Evolutionary conservation across 2,113 vertebrate genomes (phyloP).

Genomic region (Mus spicilegus): DNA sequence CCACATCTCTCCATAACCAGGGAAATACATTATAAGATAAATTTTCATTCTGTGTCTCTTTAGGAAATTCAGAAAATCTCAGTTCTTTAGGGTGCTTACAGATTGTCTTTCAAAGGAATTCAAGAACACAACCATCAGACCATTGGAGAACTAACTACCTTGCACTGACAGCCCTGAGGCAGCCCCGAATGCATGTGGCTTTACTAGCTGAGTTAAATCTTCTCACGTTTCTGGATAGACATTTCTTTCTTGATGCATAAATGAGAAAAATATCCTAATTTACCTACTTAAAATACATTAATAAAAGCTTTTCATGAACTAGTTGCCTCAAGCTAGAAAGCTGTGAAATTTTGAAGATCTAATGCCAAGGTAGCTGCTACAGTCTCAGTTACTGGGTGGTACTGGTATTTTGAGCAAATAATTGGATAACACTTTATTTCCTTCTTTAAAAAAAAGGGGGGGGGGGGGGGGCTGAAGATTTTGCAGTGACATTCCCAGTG

Average conservation of each 20-base stretch:
- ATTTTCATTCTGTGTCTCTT: background rate
- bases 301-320: slow-evolving; percentile 49
- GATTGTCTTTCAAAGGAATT: background rate
- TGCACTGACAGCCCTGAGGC: background rate
- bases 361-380: background rate
- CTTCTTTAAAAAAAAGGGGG: background rate
- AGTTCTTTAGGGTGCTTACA: background rate
- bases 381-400: slow-evolving; percentile 46
- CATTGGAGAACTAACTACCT: background rate
- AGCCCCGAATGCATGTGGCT: background rate
- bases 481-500: slow-evolving; percentile 56
- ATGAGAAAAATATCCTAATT: slow-evolving; percentile 45
- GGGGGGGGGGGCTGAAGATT: background rate
- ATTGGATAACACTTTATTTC: slow-evolving; percentile 69
- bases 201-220: slow-evolving; percentile 31
- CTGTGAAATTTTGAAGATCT: slow-evolving; percentile 39
- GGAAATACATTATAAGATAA: background rate
- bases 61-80: background rate
- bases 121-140: background rate
- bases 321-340: background rate
- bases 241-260: slow-evolving; percentile 38
- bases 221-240: background rate
- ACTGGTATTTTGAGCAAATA: slow-evolving; percentile 75
- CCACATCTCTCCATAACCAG: background rate
- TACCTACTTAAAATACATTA: slow-evolving; percentile 45